Percentiles rank a stretch among this genome's conserved stretches.
Conservation (phyloP, 64 coral and sea anemone genomes). For the Stichodactyla helianthus region DNA sequence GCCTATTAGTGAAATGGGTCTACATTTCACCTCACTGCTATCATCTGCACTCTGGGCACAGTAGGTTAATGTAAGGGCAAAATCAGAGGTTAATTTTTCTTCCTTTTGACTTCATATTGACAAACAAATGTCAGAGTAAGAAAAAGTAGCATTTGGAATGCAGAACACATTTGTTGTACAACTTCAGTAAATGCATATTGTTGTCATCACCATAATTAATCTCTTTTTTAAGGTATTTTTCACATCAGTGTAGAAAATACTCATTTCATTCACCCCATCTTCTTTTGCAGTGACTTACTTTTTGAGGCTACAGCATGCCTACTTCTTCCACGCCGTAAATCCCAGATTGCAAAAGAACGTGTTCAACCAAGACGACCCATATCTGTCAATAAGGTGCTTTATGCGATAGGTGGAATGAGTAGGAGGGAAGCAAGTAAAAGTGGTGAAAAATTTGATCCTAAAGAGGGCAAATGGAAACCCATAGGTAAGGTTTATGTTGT, state of each 20-base stretch:
- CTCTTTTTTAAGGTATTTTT: no score
- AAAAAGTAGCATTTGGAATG: no score
- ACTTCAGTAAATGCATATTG: not conserved
- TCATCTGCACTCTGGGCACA: no score
- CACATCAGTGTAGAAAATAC: no score
- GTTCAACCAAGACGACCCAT: conserved; percentile 58
- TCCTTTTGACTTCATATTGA: no score
- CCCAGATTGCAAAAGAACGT: conserved; percentile 63
- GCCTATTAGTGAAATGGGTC: no score
- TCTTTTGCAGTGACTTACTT: conserved; percentile 64
- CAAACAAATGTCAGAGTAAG: no score
- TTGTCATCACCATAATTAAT: no score
- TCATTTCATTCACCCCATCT: not conserved
- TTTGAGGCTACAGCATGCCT: conserved; percentile 69
- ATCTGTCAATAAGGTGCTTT: conserved; percentile 75
- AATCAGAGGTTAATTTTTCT: no score
- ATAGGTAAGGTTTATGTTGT: conserved; percentile 51
- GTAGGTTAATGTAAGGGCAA: no score
- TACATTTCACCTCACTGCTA: no score
- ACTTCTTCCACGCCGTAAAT: conserved; percentile 64
- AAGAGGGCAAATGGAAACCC: conserved; percentile 94
- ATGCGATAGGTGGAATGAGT: conserved; percentile 98
- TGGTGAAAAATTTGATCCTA: conserved; percentile 92
- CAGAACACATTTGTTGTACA: no score
- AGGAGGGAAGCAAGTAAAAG: conserved; percentile 97